These are phyloP conservation scores for Pseudococcus jackbeardsleyi DNA, from an alignment of 2,888 invertebrate genomes.

Conservation along the genomic window DNA sequence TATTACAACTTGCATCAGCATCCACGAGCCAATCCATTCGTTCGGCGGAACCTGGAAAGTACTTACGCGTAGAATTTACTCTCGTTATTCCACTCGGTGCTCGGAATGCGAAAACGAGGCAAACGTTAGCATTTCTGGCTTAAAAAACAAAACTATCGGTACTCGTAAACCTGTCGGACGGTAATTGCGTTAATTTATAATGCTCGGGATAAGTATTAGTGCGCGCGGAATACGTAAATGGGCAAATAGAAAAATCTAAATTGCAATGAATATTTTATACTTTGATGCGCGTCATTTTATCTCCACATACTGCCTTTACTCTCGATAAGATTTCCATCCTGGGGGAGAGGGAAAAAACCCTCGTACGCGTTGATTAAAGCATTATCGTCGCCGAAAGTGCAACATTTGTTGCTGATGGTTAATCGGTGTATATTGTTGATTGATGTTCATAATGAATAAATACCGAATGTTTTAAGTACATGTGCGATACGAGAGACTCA, in stretches of 20 bases:
- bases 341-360: neutral
- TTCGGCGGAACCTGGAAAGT: neutral
- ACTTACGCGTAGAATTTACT: neutral
- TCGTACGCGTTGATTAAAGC: slow-evolving; percentile 21
- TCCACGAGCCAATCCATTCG: neutral
- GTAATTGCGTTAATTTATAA: slow-evolving; percentile 39
- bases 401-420: neutral
- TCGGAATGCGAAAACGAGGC: neutral
- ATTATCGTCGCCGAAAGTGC: neutral
- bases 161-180: slow-evolving; percentile 19
- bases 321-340: slow-evolving; percentile 9
- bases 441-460: slow-evolving; percentile 8
- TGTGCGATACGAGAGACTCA: neutral
- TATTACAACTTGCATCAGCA: neutral
- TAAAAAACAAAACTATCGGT: neutral
- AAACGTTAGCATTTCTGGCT: neutral
- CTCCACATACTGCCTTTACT: neutral
- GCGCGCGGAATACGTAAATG: slow-evolving; percentile 1
- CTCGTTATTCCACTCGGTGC: neutral
- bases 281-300: neutral
- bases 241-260: neutral
- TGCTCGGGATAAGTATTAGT: neutral
- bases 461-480: neutral
- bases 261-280: slow-evolving; percentile 32
- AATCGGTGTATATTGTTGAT: slow-evolving; percentile 19